Evolutionary conservation across 2,113 vertebrate species (phyloP).

Genomic region (Tenebrosternarchus preto): DNA sequence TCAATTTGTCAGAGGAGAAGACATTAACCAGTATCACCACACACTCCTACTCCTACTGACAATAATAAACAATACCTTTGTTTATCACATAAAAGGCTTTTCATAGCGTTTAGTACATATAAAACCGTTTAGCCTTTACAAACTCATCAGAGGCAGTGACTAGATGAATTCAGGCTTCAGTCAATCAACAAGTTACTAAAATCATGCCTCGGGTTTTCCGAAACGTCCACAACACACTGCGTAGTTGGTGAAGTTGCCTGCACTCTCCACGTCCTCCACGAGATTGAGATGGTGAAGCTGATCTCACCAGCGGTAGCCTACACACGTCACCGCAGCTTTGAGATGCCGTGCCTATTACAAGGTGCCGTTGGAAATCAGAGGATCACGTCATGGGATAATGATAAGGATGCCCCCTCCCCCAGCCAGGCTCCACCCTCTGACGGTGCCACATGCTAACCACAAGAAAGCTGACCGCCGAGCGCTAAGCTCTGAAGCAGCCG

Average conservation of each 20-base stretch:
- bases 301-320: too few relatives aligned
- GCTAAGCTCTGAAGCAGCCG: slow-evolving; percentile 10
- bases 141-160: too few relatives aligned
- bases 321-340: not conserved
- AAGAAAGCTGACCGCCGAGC: slow-evolving; percentile 2
- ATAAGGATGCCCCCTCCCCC: slow-evolving; percentile 22
- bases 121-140: too few relatives aligned
- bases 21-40: not conserved
- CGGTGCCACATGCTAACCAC: slow-evolving; percentile 15
- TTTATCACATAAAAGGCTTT: too few relatives aligned
- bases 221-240: not conserved
- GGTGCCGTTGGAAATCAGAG: slow-evolving; percentile 29
- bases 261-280: not conserved
- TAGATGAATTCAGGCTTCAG: too few relatives aligned
- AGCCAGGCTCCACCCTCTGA: slow-evolving; percentile 15
- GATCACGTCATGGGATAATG: slow-evolving; percentile 20
- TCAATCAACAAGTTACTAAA: not conserved
- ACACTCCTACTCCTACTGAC: not conserved
- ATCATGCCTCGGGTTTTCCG: too few relatives aligned
- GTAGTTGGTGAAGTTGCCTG: not conserved
- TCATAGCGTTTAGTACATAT: too few relatives aligned
- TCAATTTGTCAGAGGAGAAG: not conserved
- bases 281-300: not conserved
- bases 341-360: slow-evolving; percentile 24
- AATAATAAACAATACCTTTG: too few relatives aligned